Percentiles rank a stretch among this genome's conserved stretches.
These are phyloP conservation scores for Ophion ventricosus DNA, from an alignment of 2,888 invertebrate genomes.

Conservation along the genomic window DNA sequence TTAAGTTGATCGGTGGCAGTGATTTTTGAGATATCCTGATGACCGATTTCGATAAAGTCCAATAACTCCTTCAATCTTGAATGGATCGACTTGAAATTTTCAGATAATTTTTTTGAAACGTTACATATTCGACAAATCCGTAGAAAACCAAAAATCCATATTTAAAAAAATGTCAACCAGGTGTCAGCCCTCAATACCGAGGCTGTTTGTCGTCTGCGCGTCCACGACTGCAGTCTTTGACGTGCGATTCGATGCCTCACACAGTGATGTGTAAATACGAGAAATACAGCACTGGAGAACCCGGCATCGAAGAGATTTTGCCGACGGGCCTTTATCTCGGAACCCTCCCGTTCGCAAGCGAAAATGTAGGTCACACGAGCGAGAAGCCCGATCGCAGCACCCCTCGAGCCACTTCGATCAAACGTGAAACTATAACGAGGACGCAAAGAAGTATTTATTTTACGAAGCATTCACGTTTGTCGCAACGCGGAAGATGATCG, in stretches of 20 bases:
- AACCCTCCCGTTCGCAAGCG: conserved; percentile 12
- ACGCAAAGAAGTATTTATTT: conserved; percentile 56
- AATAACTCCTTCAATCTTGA: too few relatives aligned
- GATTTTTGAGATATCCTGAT: too few relatives aligned
- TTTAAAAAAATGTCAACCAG: too few relatives aligned
- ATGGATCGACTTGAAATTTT: too few relatives aligned
- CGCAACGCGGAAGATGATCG: conserved; percentile 45
- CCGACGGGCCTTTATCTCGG: conserved; percentile 36
- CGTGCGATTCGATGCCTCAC: neutral
- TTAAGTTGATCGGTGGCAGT: too few relatives aligned
- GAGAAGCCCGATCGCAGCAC: conserved; percentile 62
- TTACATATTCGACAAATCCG: too few relatives aligned
- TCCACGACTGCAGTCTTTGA: neutral
- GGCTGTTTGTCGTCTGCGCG: too few relatives aligned
- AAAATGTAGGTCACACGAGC: conserved; percentile 60
- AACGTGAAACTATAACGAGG: conserved; percentile 56
- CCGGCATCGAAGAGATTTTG: conserved; percentile 43
- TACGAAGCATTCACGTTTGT: conserved; percentile 41
- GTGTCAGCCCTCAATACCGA: too few relatives aligned
- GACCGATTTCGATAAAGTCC: too few relatives aligned
- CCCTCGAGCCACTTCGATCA: conserved; percentile 60
- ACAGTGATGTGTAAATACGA: neutral
- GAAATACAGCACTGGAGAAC: conserved; percentile 18
- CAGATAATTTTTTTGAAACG: too few relatives aligned
- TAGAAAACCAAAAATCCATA: too few relatives aligned